Percentiles rank a stretch among this genome's conserved stretches.
These are phyloP conservation scores for Oreochromis mossambicus DNA, from an alignment of 2,797 vertebrate species.

Conservation along the genomic window DNA sequence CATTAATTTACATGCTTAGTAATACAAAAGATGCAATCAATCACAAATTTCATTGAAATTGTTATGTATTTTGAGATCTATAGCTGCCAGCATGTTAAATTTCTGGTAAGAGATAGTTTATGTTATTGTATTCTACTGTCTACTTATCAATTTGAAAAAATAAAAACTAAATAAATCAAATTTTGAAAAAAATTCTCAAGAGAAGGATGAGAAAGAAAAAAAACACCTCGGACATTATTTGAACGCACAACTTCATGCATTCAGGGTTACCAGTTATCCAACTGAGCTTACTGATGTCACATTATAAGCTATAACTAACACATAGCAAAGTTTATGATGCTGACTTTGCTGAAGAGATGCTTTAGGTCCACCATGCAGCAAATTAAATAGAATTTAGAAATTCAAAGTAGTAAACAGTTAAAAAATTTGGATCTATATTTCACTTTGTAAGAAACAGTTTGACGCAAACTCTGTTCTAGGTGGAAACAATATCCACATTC, in stretches of 20 bases:
- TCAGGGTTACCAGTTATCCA: background rate
- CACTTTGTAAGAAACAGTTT: background rate
- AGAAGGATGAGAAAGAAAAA: background rate
- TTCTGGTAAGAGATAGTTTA: background rate
- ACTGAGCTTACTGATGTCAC: background rate
- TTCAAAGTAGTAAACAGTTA: background rate
- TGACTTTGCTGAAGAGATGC: background rate
- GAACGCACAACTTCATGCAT: background rate
- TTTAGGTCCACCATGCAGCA: background rate
- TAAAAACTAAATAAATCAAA: background rate
- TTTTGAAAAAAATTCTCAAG: background rate
- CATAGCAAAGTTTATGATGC: background rate
- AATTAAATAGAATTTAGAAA: background rate
- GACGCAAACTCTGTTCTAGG: background rate
- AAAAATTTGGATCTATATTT: background rate
- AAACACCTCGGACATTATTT: background rate
- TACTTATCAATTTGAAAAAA: background rate
- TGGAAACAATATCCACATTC: background rate
- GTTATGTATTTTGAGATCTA: background rate
- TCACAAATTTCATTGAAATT: background rate
- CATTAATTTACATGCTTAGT: background rate
- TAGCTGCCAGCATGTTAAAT: background rate
- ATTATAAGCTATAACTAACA: background rate
- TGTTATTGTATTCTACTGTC: background rate
- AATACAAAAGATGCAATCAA: background rate